Conservation (phyloP, 23 tunicate genomes). For the Halocynthia roretzi region DNA sequence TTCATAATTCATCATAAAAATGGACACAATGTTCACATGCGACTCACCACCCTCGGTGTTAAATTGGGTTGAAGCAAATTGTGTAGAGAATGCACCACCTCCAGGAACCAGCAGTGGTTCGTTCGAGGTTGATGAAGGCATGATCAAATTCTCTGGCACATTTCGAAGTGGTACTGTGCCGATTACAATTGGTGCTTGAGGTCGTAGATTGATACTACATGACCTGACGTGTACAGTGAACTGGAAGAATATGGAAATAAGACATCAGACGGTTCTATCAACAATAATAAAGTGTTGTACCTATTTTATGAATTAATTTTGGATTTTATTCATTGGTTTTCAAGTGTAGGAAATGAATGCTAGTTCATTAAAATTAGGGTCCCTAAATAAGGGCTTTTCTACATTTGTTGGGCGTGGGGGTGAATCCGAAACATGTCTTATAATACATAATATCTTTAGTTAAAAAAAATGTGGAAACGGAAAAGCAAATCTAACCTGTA, state of each 20-base stretch:
- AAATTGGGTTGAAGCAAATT: too few species aligned
- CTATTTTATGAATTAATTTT: not conserved
- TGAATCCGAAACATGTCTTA: too few species aligned
- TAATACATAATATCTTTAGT: too few species aligned
- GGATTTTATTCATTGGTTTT: too few species aligned
- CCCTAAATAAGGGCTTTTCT: too few species aligned
- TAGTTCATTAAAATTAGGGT: too few species aligned
- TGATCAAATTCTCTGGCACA: conserved; percentile 1
- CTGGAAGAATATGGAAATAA: not conserved
- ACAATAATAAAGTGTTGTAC: not conserved
- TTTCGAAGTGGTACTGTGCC: conserved; percentile 1
- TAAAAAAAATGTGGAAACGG: not conserved
- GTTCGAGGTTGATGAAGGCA: not conserved
- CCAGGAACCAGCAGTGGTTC: not conserved
- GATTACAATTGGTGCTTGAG: conserved; percentile 1
- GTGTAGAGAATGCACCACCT: too few species aligned
- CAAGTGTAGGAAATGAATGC: too few species aligned
- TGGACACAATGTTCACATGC: too few species aligned
- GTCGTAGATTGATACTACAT: conserved; percentile 1
- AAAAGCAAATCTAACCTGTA: not conserved
- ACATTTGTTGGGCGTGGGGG: too few species aligned
- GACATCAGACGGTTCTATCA: not conserved
- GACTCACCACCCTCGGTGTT: too few species aligned
- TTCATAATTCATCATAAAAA: too few species aligned
- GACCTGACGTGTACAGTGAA: not conserved